These are phyloP conservation scores for Ceraclea dissimilis DNA, from an alignment of 2,888 invertebrate genomes.

Conservation along the genomic window DNA sequence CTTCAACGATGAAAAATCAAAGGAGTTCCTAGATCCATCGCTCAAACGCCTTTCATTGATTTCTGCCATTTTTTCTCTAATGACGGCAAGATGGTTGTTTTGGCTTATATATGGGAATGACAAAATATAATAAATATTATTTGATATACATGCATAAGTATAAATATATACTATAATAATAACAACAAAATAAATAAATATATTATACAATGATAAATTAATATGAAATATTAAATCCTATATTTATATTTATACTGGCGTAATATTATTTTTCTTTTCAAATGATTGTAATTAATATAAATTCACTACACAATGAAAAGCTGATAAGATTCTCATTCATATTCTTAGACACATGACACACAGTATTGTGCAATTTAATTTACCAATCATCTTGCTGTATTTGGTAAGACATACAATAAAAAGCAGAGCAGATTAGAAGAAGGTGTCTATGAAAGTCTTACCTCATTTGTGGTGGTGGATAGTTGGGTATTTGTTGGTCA, in stretches of 20 bases:
- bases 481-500: slow-evolving; percentile 28
- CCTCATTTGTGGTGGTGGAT: slow-evolving; percentile 23
- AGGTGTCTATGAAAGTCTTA: background rate
- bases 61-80: slow-evolving; percentile 7
- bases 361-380: no score
- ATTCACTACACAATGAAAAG: no score
- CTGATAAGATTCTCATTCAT: no score
- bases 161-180: background rate
- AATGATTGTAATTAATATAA: no score
- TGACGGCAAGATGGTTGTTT: background rate
- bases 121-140: background rate
- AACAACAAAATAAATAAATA: background rate
- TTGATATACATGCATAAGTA: background rate
- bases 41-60: slow-evolving; percentile 6
- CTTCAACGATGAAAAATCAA: background rate
- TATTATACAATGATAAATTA: no score
- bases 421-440: background rate
- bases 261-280: no score
- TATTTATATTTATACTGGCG: no score
- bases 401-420: background rate
- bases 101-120: background rate
- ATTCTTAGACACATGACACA: no score
- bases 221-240: no score
- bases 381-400: no score
- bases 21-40: slow-evolving; percentile 1